Evolutionary conservation across 2,113 vertebrate genomes (phyloP).

Genomic region (Phylloscopus trochiloides): DNA sequence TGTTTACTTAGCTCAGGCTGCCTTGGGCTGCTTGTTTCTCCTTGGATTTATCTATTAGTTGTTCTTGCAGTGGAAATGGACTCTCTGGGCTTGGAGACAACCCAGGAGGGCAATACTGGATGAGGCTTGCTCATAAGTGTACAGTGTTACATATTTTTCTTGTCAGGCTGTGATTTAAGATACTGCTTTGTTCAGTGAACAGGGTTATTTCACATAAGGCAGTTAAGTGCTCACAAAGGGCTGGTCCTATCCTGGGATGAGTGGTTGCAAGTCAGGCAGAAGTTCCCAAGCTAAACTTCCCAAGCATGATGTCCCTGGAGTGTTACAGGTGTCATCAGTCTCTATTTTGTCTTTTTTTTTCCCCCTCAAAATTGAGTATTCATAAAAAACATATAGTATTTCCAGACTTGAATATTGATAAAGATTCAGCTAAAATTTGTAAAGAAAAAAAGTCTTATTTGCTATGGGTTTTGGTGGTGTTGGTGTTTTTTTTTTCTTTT

Average conservation of each 20-base stretch:
- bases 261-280: background rate
- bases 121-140: background rate
- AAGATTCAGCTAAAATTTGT: background rate
- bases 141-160: background rate
- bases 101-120: background rate
- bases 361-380: background rate
- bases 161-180: background rate
- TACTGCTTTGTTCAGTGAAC: background rate
- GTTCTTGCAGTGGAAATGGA: background rate
- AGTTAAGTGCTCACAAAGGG: background rate
- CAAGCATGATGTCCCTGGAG: background rate
- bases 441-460: background rate
- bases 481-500: background rate
- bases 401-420: background rate
- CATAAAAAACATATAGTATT: background rate
- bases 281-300: background rate
- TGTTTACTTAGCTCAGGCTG: background rate
- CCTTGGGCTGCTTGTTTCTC: background rate
- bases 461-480: background rate
- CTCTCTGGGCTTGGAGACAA: background rate
- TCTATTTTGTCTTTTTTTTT: background rate
- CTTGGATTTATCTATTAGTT: constrained; percentile 32
- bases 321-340: background rate
- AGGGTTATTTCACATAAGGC: background rate
- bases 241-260: background rate